Conservation (phyloP, 2,888 invertebrate species). For the Leptothorax acervorum region DNA sequence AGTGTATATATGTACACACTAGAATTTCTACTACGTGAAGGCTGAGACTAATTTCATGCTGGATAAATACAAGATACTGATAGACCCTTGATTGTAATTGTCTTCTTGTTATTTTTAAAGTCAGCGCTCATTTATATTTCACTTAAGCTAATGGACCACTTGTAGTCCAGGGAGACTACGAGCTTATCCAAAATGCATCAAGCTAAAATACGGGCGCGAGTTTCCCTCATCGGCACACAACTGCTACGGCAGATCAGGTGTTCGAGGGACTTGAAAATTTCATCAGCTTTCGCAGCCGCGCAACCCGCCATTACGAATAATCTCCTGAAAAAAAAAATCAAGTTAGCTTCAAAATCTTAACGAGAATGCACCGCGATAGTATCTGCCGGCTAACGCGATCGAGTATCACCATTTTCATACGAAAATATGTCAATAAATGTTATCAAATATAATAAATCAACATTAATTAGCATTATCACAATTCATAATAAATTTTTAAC, state of each 20-base stretch:
- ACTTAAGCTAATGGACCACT: slow-evolving; percentile 56
- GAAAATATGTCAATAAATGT: neutral
- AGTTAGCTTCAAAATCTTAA: slow-evolving; percentile 49
- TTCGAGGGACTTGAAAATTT: slow-evolving; percentile 50
- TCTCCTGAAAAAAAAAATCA: slow-evolving; percentile 31
- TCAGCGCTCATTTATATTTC: slow-evolving; percentile 45
- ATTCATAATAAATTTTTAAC: neutral
- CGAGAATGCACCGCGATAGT: neutral
- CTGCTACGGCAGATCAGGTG: slow-evolving; percentile 51
- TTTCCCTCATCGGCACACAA: slow-evolving; percentile 52
- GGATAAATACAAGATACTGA: neutral
- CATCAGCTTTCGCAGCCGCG: slow-evolving; percentile 46
- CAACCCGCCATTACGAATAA: slow-evolving; percentile 41
- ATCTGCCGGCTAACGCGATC: neutral
- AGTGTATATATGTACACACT: too few species aligned
- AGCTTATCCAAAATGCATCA: slow-evolving; percentile 54
- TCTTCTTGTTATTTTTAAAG: slow-evolving; percentile 36
- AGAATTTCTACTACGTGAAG: neutral
- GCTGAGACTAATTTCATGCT: neutral
- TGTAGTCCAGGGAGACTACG: slow-evolving; percentile 50
- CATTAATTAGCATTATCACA: neutral
- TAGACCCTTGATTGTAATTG: slow-evolving; percentile 26
- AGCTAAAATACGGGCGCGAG: slow-evolving; percentile 44
- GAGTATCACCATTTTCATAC: neutral
- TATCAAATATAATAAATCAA: neutral